Percentiles rank a stretch among this genome's conserved stretches.
Conservation (phyloP, 2,113 vertebrate species). For the Corydoras sp. region DNA sequence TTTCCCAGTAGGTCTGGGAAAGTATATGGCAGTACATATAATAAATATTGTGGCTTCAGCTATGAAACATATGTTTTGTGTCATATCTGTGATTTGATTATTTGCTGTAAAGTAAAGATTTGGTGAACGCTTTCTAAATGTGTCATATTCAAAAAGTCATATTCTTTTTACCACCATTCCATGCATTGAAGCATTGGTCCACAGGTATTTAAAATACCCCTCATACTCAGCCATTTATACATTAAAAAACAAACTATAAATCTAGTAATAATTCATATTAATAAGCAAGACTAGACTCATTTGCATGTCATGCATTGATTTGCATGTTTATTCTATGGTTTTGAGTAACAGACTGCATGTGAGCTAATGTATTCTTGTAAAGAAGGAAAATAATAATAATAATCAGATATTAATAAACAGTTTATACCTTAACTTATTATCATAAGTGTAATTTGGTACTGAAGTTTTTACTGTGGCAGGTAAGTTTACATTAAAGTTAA, state of each 20-base stretch:
- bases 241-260: not conserved
- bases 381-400: not conserved
- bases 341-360: not conserved
- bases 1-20: too few species aligned
- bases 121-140: not conserved
- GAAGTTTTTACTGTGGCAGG: not conserved
- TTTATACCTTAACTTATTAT: not conserved
- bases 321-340: not conserved
- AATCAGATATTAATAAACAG: too few species aligned
- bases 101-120: too few species aligned
- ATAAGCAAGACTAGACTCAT: not conserved
- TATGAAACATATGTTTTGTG: too few species aligned
- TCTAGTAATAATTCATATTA: not conserved
- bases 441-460: not conserved
- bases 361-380: not conserved
- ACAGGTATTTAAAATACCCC: constrained; percentile 35
- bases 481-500: constrained; percentile 5
- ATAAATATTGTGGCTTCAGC: too few species aligned
- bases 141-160: not conserved
- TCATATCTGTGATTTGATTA: too few species aligned
- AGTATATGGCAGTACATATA: too few species aligned
- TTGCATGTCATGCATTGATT: not conserved
- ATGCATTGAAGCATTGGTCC: not conserved
- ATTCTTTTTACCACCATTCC: not conserved
- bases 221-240: constrained; percentile 7